A percentile compares a stretch with the other conserved stretches of the same genome.
phyloP scores from a whole-genome alignment of 2,113 vertebrate species.

The Thalassoma bifasciatum region DNA sequence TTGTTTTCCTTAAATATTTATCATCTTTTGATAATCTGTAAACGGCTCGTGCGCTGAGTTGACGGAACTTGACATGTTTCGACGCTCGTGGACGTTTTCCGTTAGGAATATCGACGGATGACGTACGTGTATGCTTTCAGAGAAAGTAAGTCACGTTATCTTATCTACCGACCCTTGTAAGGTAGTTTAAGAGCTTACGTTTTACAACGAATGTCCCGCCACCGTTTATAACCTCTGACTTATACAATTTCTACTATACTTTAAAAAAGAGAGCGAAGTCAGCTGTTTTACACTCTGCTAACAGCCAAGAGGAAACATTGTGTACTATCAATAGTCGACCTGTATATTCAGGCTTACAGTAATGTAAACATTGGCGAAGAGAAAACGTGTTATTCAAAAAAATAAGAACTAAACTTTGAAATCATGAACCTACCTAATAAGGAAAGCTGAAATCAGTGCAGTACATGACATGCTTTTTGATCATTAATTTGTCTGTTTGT shows the following conservation, averaged over 20 bases:
- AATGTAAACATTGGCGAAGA: too few species aligned
- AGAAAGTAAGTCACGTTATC: constrained; percentile 51
- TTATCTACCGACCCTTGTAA: neutral
- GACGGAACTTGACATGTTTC: neutral
- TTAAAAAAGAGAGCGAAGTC: too few species aligned
- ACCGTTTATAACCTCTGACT: neutral
- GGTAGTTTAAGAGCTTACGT: neutral
- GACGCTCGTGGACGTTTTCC: constrained; percentile 26
- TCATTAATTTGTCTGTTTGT: too few species aligned
- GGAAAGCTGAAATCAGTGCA: too few species aligned
- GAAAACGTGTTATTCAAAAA: too few species aligned
- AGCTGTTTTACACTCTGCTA: too few species aligned
- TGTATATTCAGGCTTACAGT: too few species aligned
- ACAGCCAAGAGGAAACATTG: neutral
- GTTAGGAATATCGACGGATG: neutral
- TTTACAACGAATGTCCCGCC: neutral
- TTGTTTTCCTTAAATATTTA: neutral
- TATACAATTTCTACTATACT: too few species aligned
- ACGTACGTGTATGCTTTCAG: constrained; percentile 1
- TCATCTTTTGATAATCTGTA: neutral
- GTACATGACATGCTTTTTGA: too few species aligned
- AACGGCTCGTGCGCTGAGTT: neutral
- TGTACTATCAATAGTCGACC: neutral
- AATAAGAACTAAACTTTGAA: too few species aligned
- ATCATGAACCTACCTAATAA: too few species aligned